A percentile compares a stretch with the other conserved stretches of the same genome.
These are phyloP conservation scores for Formica aserva DNA, from an alignment of 2,888 invertebrate genomes.

Conservation along the genomic window DNA sequence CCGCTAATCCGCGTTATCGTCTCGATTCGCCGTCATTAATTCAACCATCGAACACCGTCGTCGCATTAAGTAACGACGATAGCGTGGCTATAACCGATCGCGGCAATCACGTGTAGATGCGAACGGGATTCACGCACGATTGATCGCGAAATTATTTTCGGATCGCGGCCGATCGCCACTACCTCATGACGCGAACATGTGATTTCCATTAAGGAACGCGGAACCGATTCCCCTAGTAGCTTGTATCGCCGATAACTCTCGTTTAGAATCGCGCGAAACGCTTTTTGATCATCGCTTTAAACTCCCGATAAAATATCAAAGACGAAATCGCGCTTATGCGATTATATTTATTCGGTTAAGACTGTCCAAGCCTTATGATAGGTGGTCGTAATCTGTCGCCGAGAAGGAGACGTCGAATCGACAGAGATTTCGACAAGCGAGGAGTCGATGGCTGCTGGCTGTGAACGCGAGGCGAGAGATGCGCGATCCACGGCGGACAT, in stretches of 20 bases:
- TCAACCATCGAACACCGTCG: neutral
- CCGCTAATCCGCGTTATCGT: slow-evolving; percentile 52
- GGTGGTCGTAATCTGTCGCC: slow-evolving; percentile 34
- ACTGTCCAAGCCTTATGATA: neutral
- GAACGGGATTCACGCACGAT: slow-evolving; percentile 14
- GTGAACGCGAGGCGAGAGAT: slow-evolving; percentile 62
- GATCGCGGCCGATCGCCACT: neutral
- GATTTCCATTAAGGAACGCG: slow-evolving; percentile 31
- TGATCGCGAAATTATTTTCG: slow-evolving; percentile 16
- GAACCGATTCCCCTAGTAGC: neutral
- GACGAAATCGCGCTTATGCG: neutral
- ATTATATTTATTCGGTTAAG: neutral
- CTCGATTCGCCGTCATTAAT: slow-evolving; percentile 41
- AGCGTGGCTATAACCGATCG: neutral
- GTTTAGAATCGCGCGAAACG: neutral
- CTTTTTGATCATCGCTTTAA: neutral
- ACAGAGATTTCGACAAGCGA: slow-evolving; percentile 46
- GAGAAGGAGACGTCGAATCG: slow-evolving; percentile 40
- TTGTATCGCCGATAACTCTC: neutral
- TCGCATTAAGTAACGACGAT: slow-evolving; percentile 14
- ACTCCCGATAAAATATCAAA: neutral
- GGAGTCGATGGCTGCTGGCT: slow-evolving; percentile 33
- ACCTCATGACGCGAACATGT: slow-evolving; percentile 23
- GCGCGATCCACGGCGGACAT: slow-evolving; percentile 71
- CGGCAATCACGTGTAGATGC: neutral